Base-by-base conservation (phyloP, 2,888 invertebrate species). In the Mythimna lalbum region DNA sequence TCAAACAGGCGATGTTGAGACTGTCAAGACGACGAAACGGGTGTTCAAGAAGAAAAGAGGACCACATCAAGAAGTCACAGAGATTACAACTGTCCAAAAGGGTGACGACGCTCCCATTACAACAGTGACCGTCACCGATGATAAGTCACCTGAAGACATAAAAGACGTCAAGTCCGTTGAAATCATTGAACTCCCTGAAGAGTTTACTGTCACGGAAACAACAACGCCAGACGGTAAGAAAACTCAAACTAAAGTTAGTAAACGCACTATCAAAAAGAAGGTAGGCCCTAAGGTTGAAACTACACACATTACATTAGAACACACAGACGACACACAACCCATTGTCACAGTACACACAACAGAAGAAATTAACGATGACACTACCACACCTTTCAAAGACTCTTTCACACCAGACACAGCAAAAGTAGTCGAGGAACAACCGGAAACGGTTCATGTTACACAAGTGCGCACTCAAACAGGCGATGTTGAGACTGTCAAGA, bases 401-500 rank as follows among this genome's bases (percentile, higher is more conserved):
- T 39, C 19, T 21, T 31, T 39, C n/a, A 47, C 12, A 59, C 33
- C 31, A 12, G 49, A 63, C 1, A 60, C 1, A 9, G 76, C 14
- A 0, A 23, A 56, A 4, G 2, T 0, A 0, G n/a, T 73, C 0
- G 64, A 64, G 1, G 74, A 75, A 61, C n/a, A 4, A 19, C 87
- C 92, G 0, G 90, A 92, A n/a, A 88, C 75, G 6, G 82, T 88
- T 0, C 76, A 86, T 60, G 21, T 88, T 0, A 84, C 85, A 4
- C 83, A 86, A 81, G 82, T 88, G 0, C 77, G 69, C 2, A 80
- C 87, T 0, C 84, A 87, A 17, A 78, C 72, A 0, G 89, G 87
- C 0, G 87, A 87, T 0, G n/a, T 90, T 0, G 91, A 92, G 66
- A 88, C 86, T 0, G 84, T 90, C 1, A 90, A 89, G 33, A 87